phyloP scores from a whole-genome alignment of 1,140 invertebrate genomes.

The Nasonia giraulti region DNA sequence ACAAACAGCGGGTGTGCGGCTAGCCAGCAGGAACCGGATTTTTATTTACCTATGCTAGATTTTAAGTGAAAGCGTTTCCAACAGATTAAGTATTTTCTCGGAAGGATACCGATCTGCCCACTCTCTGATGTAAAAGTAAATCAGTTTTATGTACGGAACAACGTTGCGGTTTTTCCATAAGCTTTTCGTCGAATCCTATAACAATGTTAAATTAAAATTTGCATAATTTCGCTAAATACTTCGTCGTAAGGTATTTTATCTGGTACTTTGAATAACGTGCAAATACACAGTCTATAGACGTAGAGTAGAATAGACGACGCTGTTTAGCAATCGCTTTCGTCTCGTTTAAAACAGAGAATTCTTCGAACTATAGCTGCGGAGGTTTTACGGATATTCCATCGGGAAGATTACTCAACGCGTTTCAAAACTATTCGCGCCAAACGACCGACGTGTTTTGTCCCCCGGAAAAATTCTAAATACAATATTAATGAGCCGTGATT shows the following conservation, averaged over 20 bases:
- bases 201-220: too few relatives aligned
- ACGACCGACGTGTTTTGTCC: background rate
- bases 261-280: background rate
- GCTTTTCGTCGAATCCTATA: too few relatives aligned
- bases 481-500: too few relatives aligned
- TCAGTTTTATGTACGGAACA: too few relatives aligned
- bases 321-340: background rate
- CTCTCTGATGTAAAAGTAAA: background rate
- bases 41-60: background rate
- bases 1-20: background rate
- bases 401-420: background rate
- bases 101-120: background rate
- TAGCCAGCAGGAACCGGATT: background rate
- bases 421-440: background rate
- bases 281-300: background rate
- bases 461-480: too few relatives aligned
- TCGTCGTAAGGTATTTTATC: too few relatives aligned
- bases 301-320: background rate
- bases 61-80: conserved; percentile 27
- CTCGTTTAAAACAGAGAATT: background rate
- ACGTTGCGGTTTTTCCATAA: too few relatives aligned
- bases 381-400: background rate
- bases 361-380: background rate
- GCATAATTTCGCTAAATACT: too few relatives aligned
- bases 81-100: background rate